phyloP scores from a whole-genome alignment of 2,113 vertebrate species.

The Peromyscus maniculatus region DNA sequence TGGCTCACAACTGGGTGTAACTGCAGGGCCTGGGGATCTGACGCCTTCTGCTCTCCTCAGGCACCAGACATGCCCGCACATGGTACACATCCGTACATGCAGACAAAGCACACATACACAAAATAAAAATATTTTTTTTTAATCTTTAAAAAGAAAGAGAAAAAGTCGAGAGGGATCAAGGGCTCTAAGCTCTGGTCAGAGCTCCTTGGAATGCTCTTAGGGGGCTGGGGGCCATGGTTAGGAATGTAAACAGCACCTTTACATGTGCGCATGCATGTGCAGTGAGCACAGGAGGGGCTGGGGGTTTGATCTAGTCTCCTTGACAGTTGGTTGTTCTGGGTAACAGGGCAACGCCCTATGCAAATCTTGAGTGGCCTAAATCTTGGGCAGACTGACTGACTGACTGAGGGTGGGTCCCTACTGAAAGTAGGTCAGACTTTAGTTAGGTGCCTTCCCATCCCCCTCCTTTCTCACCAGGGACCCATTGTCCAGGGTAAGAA shows the following conservation, averaged over 20 bases:
- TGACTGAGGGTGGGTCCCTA: conserved; percentile 67
- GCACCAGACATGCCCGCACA: not conserved
- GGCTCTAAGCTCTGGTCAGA: not conserved
- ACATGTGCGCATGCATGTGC: not conserved
- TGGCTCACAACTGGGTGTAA: not conserved
- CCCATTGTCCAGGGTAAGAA: conserved; percentile 51
- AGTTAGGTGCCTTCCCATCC: conserved; percentile 61
- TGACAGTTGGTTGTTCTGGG: conserved; percentile 33
- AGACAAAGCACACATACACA: not conserved
- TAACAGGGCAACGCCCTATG: conserved; percentile 62
- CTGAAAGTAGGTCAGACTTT: conserved; percentile 77
- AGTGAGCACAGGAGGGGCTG: not conserved
- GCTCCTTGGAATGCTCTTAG: not conserved
- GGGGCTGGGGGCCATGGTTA: too few species aligned
- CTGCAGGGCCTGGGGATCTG: not conserved
- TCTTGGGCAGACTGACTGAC: conserved; percentile 55
- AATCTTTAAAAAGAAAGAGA: not conserved
- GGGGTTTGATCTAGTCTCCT: not conserved
- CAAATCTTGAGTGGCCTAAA: conserved; percentile 69
- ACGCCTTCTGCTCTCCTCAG: not conserved
- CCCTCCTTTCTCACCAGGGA: conserved; percentile 69
- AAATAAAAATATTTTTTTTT: not conserved
- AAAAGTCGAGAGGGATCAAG: not conserved
- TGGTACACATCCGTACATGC: not conserved
- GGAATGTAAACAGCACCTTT: not conserved